Conservation (phyloP, 2,888 invertebrate species). For the Pomacea canaliculata region DNA sequence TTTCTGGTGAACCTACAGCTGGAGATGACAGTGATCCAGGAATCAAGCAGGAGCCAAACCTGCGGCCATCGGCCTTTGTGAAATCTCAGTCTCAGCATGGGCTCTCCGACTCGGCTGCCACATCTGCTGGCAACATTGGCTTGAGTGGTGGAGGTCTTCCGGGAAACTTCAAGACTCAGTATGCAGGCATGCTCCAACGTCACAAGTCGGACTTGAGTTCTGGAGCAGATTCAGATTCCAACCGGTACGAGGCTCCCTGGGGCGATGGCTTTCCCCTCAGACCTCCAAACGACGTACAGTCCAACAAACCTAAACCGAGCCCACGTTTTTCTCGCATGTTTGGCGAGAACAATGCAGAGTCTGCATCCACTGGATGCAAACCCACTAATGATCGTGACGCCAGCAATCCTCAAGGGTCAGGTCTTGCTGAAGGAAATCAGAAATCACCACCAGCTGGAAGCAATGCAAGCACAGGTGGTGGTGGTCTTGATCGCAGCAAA, state of each 20-base stretch:
- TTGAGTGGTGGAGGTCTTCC: slow-evolving; percentile 7
- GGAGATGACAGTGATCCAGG: slow-evolving; percentile 43
- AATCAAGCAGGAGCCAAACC: slow-evolving; percentile 60
- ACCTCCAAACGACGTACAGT: not conserved
- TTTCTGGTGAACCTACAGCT: not conserved
- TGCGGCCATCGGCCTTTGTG: slow-evolving; percentile 64
- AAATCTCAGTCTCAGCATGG: slow-evolving; percentile 65
- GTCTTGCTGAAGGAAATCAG: not conserved
- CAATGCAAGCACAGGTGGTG: not conserved
- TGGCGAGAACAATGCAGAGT: slow-evolving; percentile 36
- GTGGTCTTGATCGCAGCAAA: slow-evolving; percentile 15
- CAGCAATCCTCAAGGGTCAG: not conserved
- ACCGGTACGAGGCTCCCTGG: slow-evolving; percentile 21
- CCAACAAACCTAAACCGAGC: slow-evolving; percentile 56
- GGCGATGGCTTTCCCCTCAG: slow-evolving; percentile 12
- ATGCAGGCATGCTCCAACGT: slow-evolving; percentile 55
- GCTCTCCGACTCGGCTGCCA: slow-evolving; percentile 46
- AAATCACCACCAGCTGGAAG: not conserved
- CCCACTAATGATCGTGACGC: not conserved
- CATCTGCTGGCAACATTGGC: not conserved
- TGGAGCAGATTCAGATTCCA: slow-evolving; percentile 8
- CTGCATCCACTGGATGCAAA: not conserved
- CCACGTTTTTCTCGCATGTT: slow-evolving; percentile 59
- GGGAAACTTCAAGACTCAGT: slow-evolving; percentile 47
- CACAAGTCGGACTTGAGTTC: slow-evolving; percentile 62